Evolutionary conservation across 2,113 vertebrate genomes (phyloP), one percentile per base, ranked within the genome.

Genomic region (Isichthys henryi): DNA sequence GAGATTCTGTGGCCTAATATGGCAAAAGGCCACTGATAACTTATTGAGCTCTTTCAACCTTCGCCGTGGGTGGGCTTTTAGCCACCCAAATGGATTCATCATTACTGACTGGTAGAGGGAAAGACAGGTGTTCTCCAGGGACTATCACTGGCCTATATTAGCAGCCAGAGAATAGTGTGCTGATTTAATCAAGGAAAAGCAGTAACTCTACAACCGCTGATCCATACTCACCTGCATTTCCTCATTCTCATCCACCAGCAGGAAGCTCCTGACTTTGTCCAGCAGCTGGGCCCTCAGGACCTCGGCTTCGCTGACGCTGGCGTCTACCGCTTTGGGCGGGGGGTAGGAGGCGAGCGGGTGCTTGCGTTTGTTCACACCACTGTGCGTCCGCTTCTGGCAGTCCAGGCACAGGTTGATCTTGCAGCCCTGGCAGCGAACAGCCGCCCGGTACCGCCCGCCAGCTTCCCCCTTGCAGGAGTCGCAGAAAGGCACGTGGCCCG

Each of bases 221-320:
- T 21, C 52, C 7, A 48, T 11, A 74, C 93, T 94, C 94, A 99
- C 98, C 97, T 98, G 97, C 96, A 99, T 97, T 91, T 98, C 97
- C 91, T 99, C 98, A 45, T 96, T 98, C 93, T 99, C 98, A 90
- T 99, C 97, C 92, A 99, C 98, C 52, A 99, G 92, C 31, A 99
- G 96, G 91, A 99, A 99, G 95, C 98, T 99, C 94, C 94, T 92
- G 92, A 98, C 98, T 66, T 95, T 96, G 92, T 98, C 98, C 31
- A 98, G 94, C 94, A 97, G 96, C 93, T 95, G 97, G 87, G 95
- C 97, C 90, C 95, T 97, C 90, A 93, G 95, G 21, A 95, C 92
- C 92, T 98, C 97, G 52, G 92, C 86, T 88, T 97, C 97, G 53
- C 96, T 95, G 93, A 96, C 94, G 1, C 91, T 91, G 91, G 92